These are phyloP conservation scores for Oreotragus oreotragus DNA, from an alignment of 2,113 vertebrate genomes.

Conservation along the genomic window DNA sequence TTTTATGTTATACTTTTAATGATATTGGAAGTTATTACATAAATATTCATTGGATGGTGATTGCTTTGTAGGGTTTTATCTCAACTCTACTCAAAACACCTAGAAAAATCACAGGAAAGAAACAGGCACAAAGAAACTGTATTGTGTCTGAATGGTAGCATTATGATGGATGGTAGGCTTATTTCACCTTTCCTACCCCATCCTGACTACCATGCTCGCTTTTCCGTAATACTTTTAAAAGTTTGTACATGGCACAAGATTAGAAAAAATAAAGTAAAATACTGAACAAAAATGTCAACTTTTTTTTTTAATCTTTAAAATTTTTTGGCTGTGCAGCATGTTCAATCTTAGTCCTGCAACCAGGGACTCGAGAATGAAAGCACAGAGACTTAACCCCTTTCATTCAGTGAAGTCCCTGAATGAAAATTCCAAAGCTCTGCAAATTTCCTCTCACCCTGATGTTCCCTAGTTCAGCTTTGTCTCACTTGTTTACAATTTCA, in stretches of 20 bases:
- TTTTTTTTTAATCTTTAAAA: background rate
- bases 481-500: background rate
- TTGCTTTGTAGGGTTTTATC: background rate
- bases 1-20: constrained; percentile 37
- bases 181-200: background rate
- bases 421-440: background rate
- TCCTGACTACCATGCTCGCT: fast-evolving
- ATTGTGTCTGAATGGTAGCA: background rate
- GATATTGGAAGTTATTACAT: background rate
- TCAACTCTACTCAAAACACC: background rate
- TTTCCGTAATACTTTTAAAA: background rate
- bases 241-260: background rate
- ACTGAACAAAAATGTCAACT: background rate
- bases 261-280: background rate
- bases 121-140: background rate
- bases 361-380: background rate
- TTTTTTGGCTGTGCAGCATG: background rate
- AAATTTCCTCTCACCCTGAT: background rate
- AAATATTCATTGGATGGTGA: background rate
- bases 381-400: background rate
- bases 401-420: background rate
- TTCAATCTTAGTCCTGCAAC: background rate
- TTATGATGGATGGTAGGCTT: background rate
- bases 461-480: background rate
- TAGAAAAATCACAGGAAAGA: background rate